phyloP scores from a whole-genome alignment of 2,113 vertebrate genomes.

The Chionis minor region DNA sequence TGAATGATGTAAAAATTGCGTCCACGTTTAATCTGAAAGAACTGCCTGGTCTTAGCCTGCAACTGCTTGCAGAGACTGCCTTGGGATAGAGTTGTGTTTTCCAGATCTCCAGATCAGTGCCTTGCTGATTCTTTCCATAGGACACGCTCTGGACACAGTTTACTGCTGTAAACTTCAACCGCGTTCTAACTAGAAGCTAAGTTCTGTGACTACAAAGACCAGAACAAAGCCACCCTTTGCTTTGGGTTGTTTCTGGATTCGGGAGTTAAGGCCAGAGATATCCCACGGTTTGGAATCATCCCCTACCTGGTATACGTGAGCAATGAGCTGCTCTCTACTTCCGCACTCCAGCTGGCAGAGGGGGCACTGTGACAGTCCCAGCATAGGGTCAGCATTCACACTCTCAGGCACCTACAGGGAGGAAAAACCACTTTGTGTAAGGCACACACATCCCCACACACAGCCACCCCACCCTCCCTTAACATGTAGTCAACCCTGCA shows the following conservation, averaged over 20 bases:
- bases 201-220: not conserved
- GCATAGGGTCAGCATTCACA: slow-evolving; percentile 62
- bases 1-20: not conserved
- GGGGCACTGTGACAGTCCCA: slow-evolving; percentile 85
- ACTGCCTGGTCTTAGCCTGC: not conserved
- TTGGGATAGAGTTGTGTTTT: not conserved
- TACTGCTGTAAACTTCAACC: not conserved
- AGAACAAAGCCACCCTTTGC: not conserved
- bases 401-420: slow-evolving; percentile 60
- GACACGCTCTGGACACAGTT: not conserved
- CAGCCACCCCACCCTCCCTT: not conserved
- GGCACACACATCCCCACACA: not conserved
- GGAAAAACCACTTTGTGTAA: not conserved
- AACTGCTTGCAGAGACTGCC: not conserved
- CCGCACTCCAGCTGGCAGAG: slow-evolving; percentile 92
- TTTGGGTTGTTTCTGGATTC: not conserved
- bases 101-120: not conserved
- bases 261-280: not conserved
- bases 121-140: not conserved
- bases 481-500: not conserved
- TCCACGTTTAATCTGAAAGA: not conserved
- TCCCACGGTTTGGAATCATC: not conserved
- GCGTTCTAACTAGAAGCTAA: not conserved
- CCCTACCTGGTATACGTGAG: slow-evolving; percentile 94
- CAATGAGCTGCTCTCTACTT: slow-evolving; percentile 90